Base-by-base conservation (phyloP, 2,797 vertebrate species). In the Gymnoscopelus microlampas region DNA sequence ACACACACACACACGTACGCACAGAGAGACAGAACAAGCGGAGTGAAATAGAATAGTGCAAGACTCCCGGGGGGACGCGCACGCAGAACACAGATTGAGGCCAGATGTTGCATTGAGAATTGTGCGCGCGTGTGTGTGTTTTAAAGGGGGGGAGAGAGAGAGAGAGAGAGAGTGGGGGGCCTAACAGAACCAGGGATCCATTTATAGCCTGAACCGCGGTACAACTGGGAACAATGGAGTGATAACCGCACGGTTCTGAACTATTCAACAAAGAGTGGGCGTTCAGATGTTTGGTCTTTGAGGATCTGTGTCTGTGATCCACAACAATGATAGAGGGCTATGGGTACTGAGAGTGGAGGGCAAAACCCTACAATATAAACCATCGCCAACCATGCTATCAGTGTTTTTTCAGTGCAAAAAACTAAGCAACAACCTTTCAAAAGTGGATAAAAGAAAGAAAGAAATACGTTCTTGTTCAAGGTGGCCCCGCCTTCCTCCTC, bases 61-160 rank as follows among this genome's bases (percentile, higher is more conserved):
- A 57, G 44, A 64, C 74, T 88, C 89, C 77, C 74, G 11, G 48
- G 85, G 79, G 85, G 59, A 2, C 44, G 59, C 29, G 53, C 61
- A 78, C 57, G 57, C 56, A 53, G 35, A 60, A 23, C 64, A 11
- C 71, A 73, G 71, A 73, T 73, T 73, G 71, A 90, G 89, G 87
- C 89, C 91, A 92, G 91, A 92, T 92, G 91, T 90, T 89, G 77
- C 77, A 44, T 44, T 9, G 39, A 44, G 39, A 44, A 44, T 44
- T 44, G 39, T 44, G 39, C 39, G 8, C 8, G 39, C 8, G 39
- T 44, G 39, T 44, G 39, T 44, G 39, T 44, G 39, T 44, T 44
- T 44, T 44, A 44, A 9, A 44, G 39, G 6, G 39, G 39, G 8
- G 39, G 8, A 29, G 26, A 29, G 3, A 29, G 26, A 29, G 26